These are phyloP conservation scores for Sanderia malayensis DNA, from an alignment of 30 jellyfish, hydroid and myxozoan species.

Conservation along the genomic window DNA sequence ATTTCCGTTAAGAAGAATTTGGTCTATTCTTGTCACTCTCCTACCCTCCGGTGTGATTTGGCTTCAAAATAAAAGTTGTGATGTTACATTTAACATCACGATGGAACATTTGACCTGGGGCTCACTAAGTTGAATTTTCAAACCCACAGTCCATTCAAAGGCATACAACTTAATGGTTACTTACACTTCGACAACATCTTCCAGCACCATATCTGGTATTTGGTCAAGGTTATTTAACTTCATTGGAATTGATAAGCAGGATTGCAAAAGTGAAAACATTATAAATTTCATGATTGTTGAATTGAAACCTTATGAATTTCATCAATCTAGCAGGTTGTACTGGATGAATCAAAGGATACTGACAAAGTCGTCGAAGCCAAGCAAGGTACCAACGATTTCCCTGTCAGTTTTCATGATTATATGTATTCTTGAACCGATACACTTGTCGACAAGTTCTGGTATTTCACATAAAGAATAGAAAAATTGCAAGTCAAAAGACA, in stretches of 20 bases:
- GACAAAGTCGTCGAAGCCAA: slow-evolving; percentile 96
- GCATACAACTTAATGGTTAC: background rate
- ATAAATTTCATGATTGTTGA: background rate
- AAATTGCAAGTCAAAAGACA: background rate
- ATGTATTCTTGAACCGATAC: slow-evolving; percentile 97
- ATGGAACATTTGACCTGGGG: too few species aligned
- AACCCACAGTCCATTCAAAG: too few species aligned
- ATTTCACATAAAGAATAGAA: background rate
- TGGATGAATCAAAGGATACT: slow-evolving; percentile 57
- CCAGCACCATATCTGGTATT: slow-evolving; percentile 84
- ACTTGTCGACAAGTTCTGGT: slow-evolving; percentile 88
- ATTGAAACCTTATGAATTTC: background rate
- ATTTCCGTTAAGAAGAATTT: slow-evolving; percentile 90
- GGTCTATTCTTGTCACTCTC: slow-evolving; percentile 84
- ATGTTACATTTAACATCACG: too few species aligned
- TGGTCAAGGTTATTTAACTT: too few species aligned
- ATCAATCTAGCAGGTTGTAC: background rate
- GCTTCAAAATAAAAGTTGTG: slow-evolving; percentile 24
- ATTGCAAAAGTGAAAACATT: background rate
- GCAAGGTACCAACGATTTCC: slow-evolving; percentile 93
- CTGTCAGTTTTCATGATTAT: slow-evolving; percentile 91
- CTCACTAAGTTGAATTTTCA: too few species aligned
- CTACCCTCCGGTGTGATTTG: slow-evolving; percentile 92
- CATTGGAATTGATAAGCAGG: background rate
- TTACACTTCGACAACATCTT: slow-evolving; percentile 91